phyloP scores from a whole-genome alignment of 30 jellyfish, hydroid and myxozoan genomes.

The Cassiopea xamachana region DNA sequence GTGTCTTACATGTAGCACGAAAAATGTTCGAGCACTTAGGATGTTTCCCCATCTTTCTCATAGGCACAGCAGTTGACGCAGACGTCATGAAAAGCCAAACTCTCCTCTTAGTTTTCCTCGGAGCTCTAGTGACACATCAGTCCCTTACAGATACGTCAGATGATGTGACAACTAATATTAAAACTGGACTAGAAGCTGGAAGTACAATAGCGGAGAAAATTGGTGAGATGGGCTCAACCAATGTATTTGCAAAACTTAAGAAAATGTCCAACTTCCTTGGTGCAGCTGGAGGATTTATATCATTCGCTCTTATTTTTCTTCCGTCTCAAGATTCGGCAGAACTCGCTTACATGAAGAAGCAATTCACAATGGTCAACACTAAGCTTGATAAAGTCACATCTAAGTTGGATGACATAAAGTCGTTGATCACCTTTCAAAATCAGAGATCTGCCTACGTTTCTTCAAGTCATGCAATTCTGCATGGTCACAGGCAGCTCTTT shows the following conservation, averaged over 20 bases:
- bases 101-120: too few relatives aligned
- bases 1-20: too few relatives aligned
- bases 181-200: too few relatives aligned
- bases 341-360: constrained; percentile 40
- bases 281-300: constrained; percentile 47
- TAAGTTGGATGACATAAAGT: constrained; percentile 19
- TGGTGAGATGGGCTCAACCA: too few relatives aligned
- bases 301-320: constrained; percentile 8
- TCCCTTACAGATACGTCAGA: too few relatives aligned
- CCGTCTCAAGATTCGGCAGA: constrained; percentile 55
- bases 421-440: constrained; percentile 8
- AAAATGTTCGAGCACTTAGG: too few relatives aligned
- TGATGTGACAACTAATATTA: too few relatives aligned
- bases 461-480: constrained; percentile 2
- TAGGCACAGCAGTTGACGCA: too few relatives aligned
- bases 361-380: constrained; percentile 37
- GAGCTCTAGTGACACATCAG: too few relatives aligned
- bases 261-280: constrained; percentile 44
- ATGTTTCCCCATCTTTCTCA: too few relatives aligned
- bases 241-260: neutral
- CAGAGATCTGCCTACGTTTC: constrained; percentile 33
- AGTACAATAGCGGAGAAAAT: too few relatives aligned
- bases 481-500: constrained; percentile 32
- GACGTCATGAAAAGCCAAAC: too few relatives aligned
- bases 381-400: constrained; percentile 39